Evolutionary conservation across 2,113 vertebrate species (phyloP).

Genomic region (Holacanthus passer): DNA sequence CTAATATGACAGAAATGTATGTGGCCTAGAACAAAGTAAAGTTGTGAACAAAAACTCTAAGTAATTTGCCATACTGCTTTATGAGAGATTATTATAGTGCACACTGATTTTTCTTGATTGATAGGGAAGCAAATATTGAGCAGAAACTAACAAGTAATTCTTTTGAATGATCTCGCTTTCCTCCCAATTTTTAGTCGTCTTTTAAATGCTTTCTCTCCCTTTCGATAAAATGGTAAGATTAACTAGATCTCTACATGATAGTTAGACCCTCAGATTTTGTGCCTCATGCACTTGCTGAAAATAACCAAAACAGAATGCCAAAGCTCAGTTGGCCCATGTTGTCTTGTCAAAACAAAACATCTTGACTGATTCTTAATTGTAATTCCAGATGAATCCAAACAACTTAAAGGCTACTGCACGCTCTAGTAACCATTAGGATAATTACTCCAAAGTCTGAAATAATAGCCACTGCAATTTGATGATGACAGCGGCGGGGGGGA

Average conservation of each 20-base stretch:
- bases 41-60: neutral
- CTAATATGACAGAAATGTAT: neutral
- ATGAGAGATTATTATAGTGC: neutral
- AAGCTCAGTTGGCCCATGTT: conserved; percentile 5
- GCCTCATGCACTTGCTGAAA: neutral
- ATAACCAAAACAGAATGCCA: conserved; percentile 3
- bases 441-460: conserved; percentile 82
- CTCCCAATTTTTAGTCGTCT: neutral
- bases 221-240: neutral
- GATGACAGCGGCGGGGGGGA: conserved; percentile 69
- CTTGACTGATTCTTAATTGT: conserved; percentile 33
- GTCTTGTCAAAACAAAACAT: conserved; percentile 43
- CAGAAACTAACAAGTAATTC: neutral
- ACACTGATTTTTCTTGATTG: neutral
- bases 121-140: neutral
- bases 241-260: neutral
- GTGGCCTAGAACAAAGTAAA: neutral
- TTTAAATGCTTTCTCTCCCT: no score
- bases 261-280: neutral
- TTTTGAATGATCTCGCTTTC: neutral
- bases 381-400: conserved; percentile 47
- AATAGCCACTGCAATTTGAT: conserved; percentile 76
- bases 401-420: conserved; percentile 39
- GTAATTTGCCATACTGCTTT: neutral
- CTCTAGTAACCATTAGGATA: conserved; percentile 80